These are phyloP conservation scores for Lacerta viridis DNA, from an alignment of 2,797 vertebrate species.

Conservation along the genomic window DNA sequence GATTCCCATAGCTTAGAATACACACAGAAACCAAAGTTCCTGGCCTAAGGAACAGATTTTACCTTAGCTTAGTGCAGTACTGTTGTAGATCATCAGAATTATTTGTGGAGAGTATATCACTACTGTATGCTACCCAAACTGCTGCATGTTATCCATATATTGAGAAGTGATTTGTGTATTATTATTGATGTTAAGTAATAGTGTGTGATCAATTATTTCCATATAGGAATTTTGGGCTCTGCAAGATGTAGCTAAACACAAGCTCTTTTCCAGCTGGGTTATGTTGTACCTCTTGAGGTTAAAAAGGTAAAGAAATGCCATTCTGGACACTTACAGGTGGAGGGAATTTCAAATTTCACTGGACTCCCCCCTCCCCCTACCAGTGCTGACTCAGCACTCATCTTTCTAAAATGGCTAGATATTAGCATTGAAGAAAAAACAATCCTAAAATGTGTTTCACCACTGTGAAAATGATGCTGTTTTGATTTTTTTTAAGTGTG, in stretches of 20 bases:
- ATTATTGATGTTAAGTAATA: conserved; percentile 21
- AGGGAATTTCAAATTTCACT: background rate
- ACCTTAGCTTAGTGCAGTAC: background rate
- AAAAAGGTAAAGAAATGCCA: conserved; percentile 63
- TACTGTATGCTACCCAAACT: background rate
- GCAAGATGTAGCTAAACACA: conserved; percentile 78
- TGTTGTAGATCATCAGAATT: background rate
- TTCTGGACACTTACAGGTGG: conserved; percentile 23
- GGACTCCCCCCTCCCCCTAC: background rate
- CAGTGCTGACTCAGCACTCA: background rate
- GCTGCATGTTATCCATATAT: background rate
- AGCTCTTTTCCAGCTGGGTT: conserved; percentile 83
- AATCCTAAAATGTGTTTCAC: background rate
- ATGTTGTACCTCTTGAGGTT: conserved; percentile 80
- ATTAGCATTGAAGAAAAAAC: background rate
- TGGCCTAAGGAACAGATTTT: background rate
- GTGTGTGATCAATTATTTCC: conserved; percentile 37
- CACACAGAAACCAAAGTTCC: background rate
- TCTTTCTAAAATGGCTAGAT: conserved; percentile 3
- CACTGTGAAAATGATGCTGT: background rate
- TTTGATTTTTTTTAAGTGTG: conserved; percentile 13
- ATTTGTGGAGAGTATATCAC: background rate
- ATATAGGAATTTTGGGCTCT: conserved; percentile 83
- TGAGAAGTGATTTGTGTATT: background rate
- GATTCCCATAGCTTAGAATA: background rate